Conservation (phyloP, 2,113 vertebrate species). For the Saccopteryx leptura region DNA sequence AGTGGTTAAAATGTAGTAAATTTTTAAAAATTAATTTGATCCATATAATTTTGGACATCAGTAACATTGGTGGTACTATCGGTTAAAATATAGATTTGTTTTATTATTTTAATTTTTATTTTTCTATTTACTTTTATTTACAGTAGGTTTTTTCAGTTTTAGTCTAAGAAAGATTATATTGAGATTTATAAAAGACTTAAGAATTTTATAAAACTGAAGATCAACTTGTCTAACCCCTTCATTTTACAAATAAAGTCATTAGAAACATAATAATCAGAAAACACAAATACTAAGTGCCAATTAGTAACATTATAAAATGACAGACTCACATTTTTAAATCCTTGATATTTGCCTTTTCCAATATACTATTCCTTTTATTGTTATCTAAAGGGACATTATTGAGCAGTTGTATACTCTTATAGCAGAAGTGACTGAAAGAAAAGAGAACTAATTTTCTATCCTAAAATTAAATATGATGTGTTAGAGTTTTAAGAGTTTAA, state of each 20-base stretch:
- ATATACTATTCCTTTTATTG: not conserved
- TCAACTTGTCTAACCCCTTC: not conserved
- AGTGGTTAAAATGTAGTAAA: not conserved
- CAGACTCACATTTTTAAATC: not conserved
- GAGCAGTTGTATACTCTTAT: not conserved
- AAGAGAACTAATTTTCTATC: not conserved
- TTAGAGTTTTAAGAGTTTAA: not conserved
- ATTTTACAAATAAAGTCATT: not conserved
- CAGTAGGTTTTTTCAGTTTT: not conserved
- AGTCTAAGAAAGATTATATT: not conserved
- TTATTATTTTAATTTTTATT: not conserved
- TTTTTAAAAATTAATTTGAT: not conserved
- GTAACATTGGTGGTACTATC: not conserved
- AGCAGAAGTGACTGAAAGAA: not conserved
- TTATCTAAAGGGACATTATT: not conserved
- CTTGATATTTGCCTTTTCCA: not conserved
- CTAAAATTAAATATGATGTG: not conserved
- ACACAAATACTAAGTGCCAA: not conserved
- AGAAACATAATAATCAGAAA: not conserved
- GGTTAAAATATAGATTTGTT: not conserved
- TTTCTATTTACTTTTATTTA: not conserved
- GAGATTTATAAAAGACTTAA: not conserved
- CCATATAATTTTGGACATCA: not conserved
- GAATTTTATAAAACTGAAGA: not conserved
- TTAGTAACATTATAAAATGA: fast-evolving